Conservation (phyloP, 2,888 invertebrate species). For the Drosophila neotestacea region DNA sequence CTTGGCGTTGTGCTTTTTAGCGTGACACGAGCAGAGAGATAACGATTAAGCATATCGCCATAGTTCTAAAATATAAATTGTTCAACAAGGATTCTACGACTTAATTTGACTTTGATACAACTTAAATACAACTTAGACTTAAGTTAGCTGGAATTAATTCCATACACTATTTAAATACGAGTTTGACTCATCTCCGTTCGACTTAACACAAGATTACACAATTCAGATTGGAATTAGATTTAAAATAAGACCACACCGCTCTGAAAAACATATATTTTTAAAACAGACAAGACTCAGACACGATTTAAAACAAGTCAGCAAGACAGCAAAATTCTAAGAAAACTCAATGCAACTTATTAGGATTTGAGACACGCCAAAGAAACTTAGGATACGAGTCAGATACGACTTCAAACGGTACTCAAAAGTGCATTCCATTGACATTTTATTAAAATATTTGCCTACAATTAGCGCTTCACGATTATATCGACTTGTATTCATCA, state of each 20-base stretch:
- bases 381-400: too few relatives aligned
- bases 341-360: background rate
- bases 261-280: too few relatives aligned
- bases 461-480: background rate
- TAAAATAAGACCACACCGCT: background rate
- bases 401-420: background rate
- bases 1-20: background rate
- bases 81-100: background rate
- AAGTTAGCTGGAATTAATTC: background rate
- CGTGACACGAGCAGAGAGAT: conserved; percentile 12
- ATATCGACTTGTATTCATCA: background rate
- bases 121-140: background rate
- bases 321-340: background rate
- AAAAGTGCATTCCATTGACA: background rate
- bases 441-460: background rate
- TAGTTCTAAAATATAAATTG: background rate
- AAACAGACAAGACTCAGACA: background rate
- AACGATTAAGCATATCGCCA: too few relatives aligned
- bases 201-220: background rate
- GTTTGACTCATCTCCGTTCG: background rate
- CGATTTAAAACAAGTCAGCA: background rate
- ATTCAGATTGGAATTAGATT: background rate
- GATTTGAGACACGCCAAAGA: background rate
- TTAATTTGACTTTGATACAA: background rate
- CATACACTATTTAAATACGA: background rate